phyloP scores from a whole-genome alignment of 2,797 vertebrate species.

The Tenualosa ilisha region DNA sequence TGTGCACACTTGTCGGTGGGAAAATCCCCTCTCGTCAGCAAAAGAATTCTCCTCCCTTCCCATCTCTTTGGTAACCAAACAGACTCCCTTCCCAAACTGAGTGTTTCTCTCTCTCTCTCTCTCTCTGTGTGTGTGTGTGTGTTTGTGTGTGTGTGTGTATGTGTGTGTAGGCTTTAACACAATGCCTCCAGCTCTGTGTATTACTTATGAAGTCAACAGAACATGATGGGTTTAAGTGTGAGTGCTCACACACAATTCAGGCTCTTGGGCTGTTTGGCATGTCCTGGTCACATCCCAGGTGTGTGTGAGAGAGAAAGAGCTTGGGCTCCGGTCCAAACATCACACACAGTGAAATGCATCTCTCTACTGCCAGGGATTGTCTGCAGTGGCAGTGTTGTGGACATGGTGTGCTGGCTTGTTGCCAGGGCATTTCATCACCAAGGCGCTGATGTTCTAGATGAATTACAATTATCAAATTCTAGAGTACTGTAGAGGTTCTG shows the following conservation, averaged over 20 bases:
- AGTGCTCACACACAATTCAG: background rate
- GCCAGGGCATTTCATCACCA: background rate
- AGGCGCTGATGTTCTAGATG: background rate
- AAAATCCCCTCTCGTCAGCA: conserved; percentile 21
- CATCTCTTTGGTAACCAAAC: conserved; percentile 23
- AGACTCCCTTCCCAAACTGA: background rate
- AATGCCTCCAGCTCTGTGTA: background rate
- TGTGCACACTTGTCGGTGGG: background rate
- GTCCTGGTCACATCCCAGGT: background rate
- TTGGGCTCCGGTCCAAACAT: background rate
- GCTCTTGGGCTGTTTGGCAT: background rate
- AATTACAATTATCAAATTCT: too few relatives aligned
- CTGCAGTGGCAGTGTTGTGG: background rate
- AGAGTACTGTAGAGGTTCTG: too few relatives aligned
- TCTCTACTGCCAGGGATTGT: background rate
- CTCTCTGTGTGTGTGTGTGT: background rate
- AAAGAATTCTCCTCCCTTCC: conserved; percentile 18
- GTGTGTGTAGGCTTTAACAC: background rate
- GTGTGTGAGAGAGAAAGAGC: background rate
- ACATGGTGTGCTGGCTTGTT: background rate
- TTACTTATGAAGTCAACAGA: background rate
- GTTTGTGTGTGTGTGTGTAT: background rate
- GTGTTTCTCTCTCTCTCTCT: background rate
- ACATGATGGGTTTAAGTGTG: too few relatives aligned
- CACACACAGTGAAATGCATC: background rate